A percentile compares a stretch with the other conserved stretches of the same genome.
These are phyloP conservation scores for Arrhopalites spinosus DNA, from an alignment of 2,888 invertebrate genomes.

Conservation along the genomic window DNA sequence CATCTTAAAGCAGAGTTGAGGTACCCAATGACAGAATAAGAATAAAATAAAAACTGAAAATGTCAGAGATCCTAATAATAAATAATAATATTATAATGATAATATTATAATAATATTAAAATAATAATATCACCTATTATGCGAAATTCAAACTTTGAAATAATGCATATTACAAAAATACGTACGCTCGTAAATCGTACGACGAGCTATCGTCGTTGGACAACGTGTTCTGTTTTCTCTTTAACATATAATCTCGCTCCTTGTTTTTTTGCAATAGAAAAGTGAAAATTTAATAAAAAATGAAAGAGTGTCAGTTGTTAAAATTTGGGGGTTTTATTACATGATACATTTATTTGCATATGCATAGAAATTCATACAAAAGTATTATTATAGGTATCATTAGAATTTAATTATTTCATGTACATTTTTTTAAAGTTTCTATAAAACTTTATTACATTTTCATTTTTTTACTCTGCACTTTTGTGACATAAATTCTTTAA, in stretches of 20 bases:
- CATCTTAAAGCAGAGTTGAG: slow-evolving; percentile 14
- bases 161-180: slow-evolving; percentile 18
- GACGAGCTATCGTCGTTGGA: slow-evolving; percentile 35
- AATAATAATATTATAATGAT: slow-evolving; percentile 1
- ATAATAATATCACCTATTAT: background rate
- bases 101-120: background rate
- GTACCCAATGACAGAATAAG: slow-evolving; percentile 2
- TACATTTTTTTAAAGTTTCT: no score
- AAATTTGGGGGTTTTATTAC: slow-evolving; percentile 10
- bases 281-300: slow-evolving; percentile 55
- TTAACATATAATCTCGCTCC: slow-evolving; percentile 53
- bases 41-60: background rate
- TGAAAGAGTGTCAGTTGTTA: slow-evolving; percentile 49
- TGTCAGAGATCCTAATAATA: slow-evolving; percentile 11
- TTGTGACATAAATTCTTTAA: no score
- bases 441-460: no score
- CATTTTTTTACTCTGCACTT: no score
- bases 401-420: no score
- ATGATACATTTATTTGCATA: no score
- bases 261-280: slow-evolving; percentile 55
- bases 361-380: no score
- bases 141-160: slow-evolving; percentile 23
- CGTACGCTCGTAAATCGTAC: slow-evolving; percentile 14
- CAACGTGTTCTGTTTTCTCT: slow-evolving; percentile 44
- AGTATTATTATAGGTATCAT: no score